A percentile compares a stretch with the other conserved stretches of the same genome.
Evolutionary conservation across 2,888 invertebrate genomes (phyloP).

Genomic region (Cremastinae sp.): DNA sequence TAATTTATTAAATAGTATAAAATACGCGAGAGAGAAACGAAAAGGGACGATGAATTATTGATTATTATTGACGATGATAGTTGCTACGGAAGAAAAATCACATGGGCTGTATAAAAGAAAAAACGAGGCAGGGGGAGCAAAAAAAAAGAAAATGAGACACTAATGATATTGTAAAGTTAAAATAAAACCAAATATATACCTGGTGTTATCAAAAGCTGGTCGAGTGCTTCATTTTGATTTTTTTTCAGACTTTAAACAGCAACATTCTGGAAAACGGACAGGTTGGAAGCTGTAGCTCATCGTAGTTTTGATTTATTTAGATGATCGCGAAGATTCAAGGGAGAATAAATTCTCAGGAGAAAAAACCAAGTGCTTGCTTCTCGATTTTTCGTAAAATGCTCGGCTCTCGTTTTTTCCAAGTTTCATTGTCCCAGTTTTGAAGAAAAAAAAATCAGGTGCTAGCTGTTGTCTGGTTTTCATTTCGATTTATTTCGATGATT

Average conservation of each 20-base stretch:
- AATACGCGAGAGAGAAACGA: conserved; percentile 68
- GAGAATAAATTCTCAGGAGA: too few species aligned
- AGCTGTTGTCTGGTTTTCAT: conserved; percentile 45
- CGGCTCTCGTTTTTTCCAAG: too few species aligned
- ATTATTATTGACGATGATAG: conserved; percentile 77
- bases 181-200: conserved; percentile 79
- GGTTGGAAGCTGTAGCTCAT: too few species aligned
- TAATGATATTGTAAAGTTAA: conserved; percentile 79
- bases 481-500: conserved; percentile 80
- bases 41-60: conserved; percentile 62
- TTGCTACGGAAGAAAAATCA: conserved; percentile 71
- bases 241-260: too few species aligned
- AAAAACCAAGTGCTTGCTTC: too few species aligned
- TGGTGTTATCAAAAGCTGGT: conserved; percentile 73
- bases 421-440: too few species aligned
- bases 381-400: too few species aligned
- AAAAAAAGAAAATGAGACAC: conserved; percentile 68
- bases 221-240: too few species aligned
- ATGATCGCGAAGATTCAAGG: too few species aligned
- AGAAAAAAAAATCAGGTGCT: conserved; percentile 62
- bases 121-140: neutral
- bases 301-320: too few species aligned
- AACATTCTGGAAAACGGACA: too few species aligned
- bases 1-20: conserved; percentile 79
- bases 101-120: conserved; percentile 76